Evolutionary conservation across 2,797 vertebrate genomes (phyloP), one percentile per base, ranked within the genome.

Genomic region (Megalops cyprinoides): DNA sequence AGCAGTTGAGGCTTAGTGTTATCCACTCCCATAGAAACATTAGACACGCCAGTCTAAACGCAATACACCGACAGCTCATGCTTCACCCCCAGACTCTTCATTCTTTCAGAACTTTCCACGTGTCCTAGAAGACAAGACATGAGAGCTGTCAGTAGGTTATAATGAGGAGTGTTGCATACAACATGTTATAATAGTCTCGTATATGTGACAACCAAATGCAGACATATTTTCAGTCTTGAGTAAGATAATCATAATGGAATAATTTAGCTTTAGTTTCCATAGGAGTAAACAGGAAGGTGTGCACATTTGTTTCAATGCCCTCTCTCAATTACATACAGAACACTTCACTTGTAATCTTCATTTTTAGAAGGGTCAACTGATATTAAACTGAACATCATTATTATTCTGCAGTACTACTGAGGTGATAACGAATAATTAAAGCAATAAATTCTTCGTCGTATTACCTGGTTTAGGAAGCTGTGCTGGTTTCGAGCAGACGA

Each of bases 21-120:
- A 97, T 94, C 92, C 96, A 97, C 96, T 96, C 95, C 96, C 97
- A 98, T 97, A 96, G 96, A 97, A 96, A 96, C 97, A 99, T 98
- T 95, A 98, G 96, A 96, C 95, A 95, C 94, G 94, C 87, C 93
- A 93, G 96, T 96, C 97, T 97, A 98, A 94, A 92, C 95, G 92
- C 96, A 95, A 95, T 95, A 96, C 96, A 95, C 91, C 92, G 95
- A 96, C 97, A 97, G 96, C 95, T 96, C 97, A 99, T 99, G 95
- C 95, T 98, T 96, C 97, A 95, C 93, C 94, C 95, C 92, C 92
- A 93, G 94, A 94, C 87, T 96, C 97, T 94, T 98, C 97, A 99
- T 99, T 96, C 97, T 98, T 94, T 85, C 92, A 87, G 87, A 89
- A 87, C 87, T 85, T 84, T 81, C 80, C 81, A 76, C 69, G 56